These are phyloP conservation scores for Scelioninae gen. 1 DNA, from an alignment of 2,888 invertebrate genomes.

Conservation along the genomic window DNA sequence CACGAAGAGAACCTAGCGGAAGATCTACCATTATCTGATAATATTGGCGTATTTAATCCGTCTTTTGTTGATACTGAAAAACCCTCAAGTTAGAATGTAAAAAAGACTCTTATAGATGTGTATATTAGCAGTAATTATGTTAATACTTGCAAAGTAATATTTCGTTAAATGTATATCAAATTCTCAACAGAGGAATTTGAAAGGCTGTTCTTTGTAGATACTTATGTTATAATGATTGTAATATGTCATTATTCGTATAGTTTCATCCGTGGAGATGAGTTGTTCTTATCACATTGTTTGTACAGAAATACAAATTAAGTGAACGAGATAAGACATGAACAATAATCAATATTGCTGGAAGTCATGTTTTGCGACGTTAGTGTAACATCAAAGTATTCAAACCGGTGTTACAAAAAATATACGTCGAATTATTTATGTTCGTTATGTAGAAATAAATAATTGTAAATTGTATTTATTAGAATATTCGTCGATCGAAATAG, in stretches of 20 bases:
- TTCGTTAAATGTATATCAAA: too few species aligned
- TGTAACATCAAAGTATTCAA: not conserved
- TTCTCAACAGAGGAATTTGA: too few species aligned
- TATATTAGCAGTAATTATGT: not conserved
- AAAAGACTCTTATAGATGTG: not conserved
- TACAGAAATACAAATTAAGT: slow-evolving; percentile 2
- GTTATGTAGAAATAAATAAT: slow-evolving; percentile 13
- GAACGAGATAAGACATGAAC: not conserved
- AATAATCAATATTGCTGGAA: not conserved
- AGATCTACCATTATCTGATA: slow-evolving; percentile 44
- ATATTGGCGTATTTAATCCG: slow-evolving; percentile 39
- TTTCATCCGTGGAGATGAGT: slow-evolving; percentile 17
- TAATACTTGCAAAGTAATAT: not conserved
- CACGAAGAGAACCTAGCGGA: slow-evolving; percentile 42
- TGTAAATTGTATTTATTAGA: slow-evolving; percentile 20
- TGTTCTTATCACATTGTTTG: not conserved
- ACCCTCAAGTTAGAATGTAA: not conserved
- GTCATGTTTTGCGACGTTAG: not conserved
- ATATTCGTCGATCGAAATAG: not conserved
- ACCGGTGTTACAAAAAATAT: not conserved
- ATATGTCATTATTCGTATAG: slow-evolving; percentile 14
- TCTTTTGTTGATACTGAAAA: slow-evolving; percentile 39
- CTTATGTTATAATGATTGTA: slow-evolving; percentile 8
- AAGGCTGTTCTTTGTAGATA: not conserved
- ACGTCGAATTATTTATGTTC: slow-evolving; percentile 15